Conservation (phyloP, 2,888 invertebrate species). For the Tipula confusa region DNA sequence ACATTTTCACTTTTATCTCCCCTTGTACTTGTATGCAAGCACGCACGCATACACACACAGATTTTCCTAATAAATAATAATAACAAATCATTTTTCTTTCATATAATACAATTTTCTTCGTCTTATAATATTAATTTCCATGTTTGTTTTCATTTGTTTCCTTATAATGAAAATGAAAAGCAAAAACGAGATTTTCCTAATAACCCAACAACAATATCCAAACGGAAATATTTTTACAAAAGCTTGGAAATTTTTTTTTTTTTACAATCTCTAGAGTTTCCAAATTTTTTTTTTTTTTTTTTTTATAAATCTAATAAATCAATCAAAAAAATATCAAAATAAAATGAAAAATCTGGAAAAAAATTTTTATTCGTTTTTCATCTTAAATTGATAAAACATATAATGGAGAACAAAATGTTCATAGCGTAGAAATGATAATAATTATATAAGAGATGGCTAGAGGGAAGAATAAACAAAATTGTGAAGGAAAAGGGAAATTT, state of each 20-base stretch:
- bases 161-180: background rate
- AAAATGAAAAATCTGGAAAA: background rate
- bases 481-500: background rate
- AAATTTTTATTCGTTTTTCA: background rate
- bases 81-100: background rate
- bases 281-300: background rate
- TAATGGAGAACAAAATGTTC: background rate
- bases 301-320: constrained; percentile 12
- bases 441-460: background rate
- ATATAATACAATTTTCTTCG: background rate
- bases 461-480: background rate
- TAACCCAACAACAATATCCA: background rate
- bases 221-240: background rate
- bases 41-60: background rate
- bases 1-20: background rate
- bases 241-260: background rate
- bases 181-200: background rate
- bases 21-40: background rate
- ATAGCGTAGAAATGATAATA: background rate
- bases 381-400: background rate
- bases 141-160: constrained; percentile 9
- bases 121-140: background rate
- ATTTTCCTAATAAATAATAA: constrained; percentile 3
- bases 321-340: background rate
- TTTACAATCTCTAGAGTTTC: background rate